A percentile compares a stretch with the other conserved stretches of the same genome.
Evolutionary conservation across 1,140 invertebrate genomes (phyloP).

Genomic region (Zaprionus capensis): DNA sequence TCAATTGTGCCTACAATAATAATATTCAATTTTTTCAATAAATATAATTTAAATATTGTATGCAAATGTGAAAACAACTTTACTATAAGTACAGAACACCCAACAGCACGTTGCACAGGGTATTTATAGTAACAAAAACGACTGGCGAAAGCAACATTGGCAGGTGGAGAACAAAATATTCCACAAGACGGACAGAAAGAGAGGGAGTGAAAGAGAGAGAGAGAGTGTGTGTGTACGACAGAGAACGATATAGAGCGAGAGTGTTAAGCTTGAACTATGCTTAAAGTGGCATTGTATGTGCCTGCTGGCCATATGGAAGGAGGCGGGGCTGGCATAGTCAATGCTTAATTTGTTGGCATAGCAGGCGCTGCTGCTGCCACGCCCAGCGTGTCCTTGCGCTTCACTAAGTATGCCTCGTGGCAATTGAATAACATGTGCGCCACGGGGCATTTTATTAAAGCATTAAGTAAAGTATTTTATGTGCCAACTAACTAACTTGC

Average conservation of each 20-base stretch:
- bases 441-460: conserved; percentile 68
- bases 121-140: conserved; percentile 37
- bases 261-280: conserved; percentile 50
- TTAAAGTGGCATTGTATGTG: conserved; percentile 62
- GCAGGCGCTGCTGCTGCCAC: conserved; percentile 22
- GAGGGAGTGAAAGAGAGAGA: not conserved
- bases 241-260: not conserved
- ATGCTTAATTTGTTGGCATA: conserved; percentile 69
- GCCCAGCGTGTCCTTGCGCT: not conserved
- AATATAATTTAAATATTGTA: too few relatives aligned
- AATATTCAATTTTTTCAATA: too few relatives aligned
- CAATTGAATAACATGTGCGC: conserved; percentile 73
- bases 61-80: not conserved
- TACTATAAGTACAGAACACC: not conserved
- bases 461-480: conserved; percentile 74
- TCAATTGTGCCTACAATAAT: too few relatives aligned
- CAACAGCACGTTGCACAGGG: not conserved
- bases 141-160: conserved; percentile 19
- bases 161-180: conserved; percentile 35
- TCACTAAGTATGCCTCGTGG: not conserved
- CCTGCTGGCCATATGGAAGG: conserved; percentile 26
- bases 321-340: conserved; percentile 34
- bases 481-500: conserved; percentile 15
- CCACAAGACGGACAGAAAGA: not conserved
- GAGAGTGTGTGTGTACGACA: not conserved